Conservation (phyloP, 2,113 vertebrate species). For the Cynoglossus semilaevis region DNA sequence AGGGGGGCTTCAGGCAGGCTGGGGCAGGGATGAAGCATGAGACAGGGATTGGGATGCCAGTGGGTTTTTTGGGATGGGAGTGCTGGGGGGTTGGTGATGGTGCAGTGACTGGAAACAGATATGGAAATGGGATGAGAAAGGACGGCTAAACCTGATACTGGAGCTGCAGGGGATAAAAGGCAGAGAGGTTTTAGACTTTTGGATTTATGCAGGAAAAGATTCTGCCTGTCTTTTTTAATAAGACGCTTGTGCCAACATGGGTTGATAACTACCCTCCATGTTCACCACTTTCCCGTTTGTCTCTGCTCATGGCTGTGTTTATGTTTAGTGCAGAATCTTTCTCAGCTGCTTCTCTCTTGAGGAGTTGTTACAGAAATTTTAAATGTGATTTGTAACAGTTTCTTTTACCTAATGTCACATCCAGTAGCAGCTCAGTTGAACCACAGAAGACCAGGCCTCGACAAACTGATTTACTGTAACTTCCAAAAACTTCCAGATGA, state of each 20-base stretch:
- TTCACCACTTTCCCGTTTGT: not conserved
- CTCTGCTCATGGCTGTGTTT: no score
- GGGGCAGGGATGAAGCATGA: conserved; percentile 58
- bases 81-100: conserved; percentile 33
- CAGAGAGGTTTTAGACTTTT: conserved; percentile 28
- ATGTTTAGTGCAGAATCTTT: no score
- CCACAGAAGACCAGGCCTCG: no score
- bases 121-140: conserved; percentile 48
- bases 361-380: no score
- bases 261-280: conserved; percentile 23
- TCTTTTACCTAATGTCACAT: no score
- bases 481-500: no score
- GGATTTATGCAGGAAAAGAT: not conserved
- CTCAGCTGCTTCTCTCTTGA: not conserved
- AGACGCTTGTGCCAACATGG: conserved; percentile 27
- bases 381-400: no score
- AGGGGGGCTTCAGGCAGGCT: conserved; percentile 57
- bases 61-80: conserved; percentile 35
- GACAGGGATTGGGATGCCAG: conserved; percentile 49
- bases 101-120: conserved; percentile 56
- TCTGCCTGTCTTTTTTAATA: not conserved
- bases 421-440: no score
- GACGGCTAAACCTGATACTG: conserved; percentile 37
- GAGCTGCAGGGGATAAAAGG: conserved; percentile 38
- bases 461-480: no score